These are phyloP conservation scores for Melanerpes formicivorus DNA, from an alignment of 2,113 vertebrate genomes.

Conservation along the genomic window DNA sequence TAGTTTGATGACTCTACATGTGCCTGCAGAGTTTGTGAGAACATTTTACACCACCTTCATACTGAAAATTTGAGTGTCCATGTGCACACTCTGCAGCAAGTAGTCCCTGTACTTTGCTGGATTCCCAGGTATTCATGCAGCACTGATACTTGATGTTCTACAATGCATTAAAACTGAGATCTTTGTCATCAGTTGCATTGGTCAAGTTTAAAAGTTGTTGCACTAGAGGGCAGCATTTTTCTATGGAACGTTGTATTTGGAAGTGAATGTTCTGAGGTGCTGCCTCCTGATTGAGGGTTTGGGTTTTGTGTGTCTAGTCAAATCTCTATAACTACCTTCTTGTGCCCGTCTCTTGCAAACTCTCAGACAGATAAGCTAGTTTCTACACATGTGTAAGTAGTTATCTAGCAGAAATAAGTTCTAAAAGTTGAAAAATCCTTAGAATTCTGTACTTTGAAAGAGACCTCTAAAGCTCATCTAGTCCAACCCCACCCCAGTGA, in stretches of 20 bases:
- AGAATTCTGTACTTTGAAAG: too few relatives aligned
- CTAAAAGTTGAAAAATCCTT: not conserved
- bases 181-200: too few relatives aligned
- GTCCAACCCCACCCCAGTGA: too few relatives aligned
- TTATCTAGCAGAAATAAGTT: not conserved
- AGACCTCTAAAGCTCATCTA: too few relatives aligned
- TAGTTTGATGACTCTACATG: not conserved
- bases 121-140: not conserved
- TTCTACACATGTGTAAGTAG: not conserved
- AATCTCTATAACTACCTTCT: rapidly evolving
- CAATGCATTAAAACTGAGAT: too few relatives aligned
- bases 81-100: not conserved
- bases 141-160: not conserved
- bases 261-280: too few relatives aligned
- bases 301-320: not conserved
- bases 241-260: not conserved
- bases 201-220: not conserved
- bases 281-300: not conserved
- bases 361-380: too few relatives aligned
- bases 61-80: not conserved
- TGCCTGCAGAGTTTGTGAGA: not conserved
- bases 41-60: not conserved
- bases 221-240: conserved; percentile 54
- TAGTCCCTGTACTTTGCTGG: not conserved
- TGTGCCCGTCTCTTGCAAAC: not conserved